These are phyloP conservation scores for Rhinogobio ventralis DNA, from an alignment of 2,797 vertebrate genomes.

Conservation along the genomic window DNA sequence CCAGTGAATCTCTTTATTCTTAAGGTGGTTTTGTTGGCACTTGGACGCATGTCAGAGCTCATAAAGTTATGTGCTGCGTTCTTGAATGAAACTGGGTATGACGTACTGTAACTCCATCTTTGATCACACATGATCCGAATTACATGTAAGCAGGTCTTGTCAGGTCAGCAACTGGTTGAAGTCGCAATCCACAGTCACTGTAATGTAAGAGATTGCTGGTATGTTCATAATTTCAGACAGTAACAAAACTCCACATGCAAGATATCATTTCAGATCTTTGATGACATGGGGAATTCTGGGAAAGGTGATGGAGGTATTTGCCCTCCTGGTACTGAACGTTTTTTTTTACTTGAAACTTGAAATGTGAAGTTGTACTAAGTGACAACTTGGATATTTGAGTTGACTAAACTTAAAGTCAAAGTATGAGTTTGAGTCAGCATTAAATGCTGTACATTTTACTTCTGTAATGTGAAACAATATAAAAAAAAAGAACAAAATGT, in stretches of 20 bases:
- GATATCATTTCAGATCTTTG: not conserved
- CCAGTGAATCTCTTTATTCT: slow-evolving; percentile 20
- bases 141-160: not conserved
- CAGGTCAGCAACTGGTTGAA: not conserved
- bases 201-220: not conserved
- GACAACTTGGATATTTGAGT: no score
- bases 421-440: not conserved
- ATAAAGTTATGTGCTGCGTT: not conserved
- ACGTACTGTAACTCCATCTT: not conserved
- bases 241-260: not conserved
- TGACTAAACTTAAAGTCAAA: no score
- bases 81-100: not conserved
- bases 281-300: not conserved
- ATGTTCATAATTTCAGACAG: not conserved
- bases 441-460: not conserved
- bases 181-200: not conserved
- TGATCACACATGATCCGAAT: not conserved
- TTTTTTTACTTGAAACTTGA: no score
- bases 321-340: not conserved
- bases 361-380: no score
- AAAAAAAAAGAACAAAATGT: not conserved
- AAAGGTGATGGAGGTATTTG: not conserved
- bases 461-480: not conserved
- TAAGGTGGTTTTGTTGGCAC: slow-evolving; percentile 15
- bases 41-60: slow-evolving; percentile 5